Evolutionary conservation across 2,797 vertebrate species (phyloP), one percentile per base, ranked within the genome.

Genomic region (Xenops minutus): DNA sequence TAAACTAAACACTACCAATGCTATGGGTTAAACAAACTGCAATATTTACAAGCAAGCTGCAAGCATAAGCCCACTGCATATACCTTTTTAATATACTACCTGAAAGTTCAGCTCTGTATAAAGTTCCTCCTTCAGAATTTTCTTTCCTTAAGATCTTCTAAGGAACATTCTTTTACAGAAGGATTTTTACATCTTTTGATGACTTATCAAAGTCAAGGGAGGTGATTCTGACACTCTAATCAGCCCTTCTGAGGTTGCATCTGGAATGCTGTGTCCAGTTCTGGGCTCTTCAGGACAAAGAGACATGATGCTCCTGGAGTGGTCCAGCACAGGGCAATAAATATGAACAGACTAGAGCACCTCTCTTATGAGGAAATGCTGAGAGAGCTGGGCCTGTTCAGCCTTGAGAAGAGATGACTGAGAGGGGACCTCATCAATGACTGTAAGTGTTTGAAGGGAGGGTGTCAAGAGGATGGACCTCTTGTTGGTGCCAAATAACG

Each of bases 31-130:
- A 89, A 88, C 67, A 96, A 63, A 77, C 21, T 2, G 6, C 21
- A 76, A 3, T 55, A 77, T 88, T 94, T 93, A 85, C 68, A 85
- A 89, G 88, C 64, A 74, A 85, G 44, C 46, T 59, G 64, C 17
- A 74, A 77, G 79, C 41, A 83, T 14, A 55, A 88, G 54, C 18
- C 36, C 44, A 63, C 24, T 17, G n/a, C 48, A 74, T 15, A 43
- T 10, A 44, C n/a, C 37, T 73, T 21, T 78, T 72, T 41, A 10
- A 66, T 29, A 80, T 2, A 30, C 24, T 48, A 77, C 32, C 14
- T 7, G 2, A n/a, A 94, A 82, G 48, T 89, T 88, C 52, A 85
- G 14, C 41, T 89, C 52, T 55, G 36, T 61, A 55, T 41, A 48
- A 89, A 87, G 49, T 23, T 77, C 11, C 10, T 83, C 34, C 34